Percentiles rank a stretch among this genome's conserved stretches.
Evolutionary conservation across 2,113 vertebrate genomes (phyloP).

Genomic region (Bucco capensis): DNA sequence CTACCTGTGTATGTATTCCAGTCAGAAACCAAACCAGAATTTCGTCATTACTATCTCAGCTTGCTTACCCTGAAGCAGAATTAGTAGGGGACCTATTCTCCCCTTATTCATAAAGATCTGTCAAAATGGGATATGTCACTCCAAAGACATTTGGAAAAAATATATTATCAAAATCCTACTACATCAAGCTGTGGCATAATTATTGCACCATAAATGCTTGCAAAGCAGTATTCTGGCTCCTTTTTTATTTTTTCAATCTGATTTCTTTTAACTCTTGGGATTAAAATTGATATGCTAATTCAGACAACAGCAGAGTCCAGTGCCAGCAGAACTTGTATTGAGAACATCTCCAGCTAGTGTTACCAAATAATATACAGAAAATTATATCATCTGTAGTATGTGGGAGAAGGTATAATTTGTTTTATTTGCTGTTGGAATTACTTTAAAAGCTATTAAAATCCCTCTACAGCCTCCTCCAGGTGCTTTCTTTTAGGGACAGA

Average conservation of each 20-base stretch:
- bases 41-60: neutral
- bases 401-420: neutral
- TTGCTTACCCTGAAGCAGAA: neutral
- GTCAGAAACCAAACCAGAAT: neutral
- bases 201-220: neutral
- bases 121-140: neutral
- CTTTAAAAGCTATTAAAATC: conserved; percentile 1
- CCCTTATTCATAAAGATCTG: neutral
- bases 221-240: neutral
- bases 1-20: neutral
- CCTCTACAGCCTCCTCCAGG: neutral
- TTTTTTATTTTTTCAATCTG: neutral
- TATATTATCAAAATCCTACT: neutral
- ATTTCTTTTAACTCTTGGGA: neutral
- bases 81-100: neutral
- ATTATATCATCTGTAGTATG: neutral
- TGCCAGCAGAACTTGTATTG: neutral
- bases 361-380: neutral
- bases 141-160: neutral
- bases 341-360: neutral
- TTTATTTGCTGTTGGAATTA: neutral
- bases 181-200: neutral
- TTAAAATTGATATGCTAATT: conserved; percentile 8
- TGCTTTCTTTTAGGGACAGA: neutral
- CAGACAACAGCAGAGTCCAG: neutral